These are phyloP conservation scores for Acanthiza pusilla DNA, from an alignment of 2,797 vertebrate species.

Conservation along the genomic window DNA sequence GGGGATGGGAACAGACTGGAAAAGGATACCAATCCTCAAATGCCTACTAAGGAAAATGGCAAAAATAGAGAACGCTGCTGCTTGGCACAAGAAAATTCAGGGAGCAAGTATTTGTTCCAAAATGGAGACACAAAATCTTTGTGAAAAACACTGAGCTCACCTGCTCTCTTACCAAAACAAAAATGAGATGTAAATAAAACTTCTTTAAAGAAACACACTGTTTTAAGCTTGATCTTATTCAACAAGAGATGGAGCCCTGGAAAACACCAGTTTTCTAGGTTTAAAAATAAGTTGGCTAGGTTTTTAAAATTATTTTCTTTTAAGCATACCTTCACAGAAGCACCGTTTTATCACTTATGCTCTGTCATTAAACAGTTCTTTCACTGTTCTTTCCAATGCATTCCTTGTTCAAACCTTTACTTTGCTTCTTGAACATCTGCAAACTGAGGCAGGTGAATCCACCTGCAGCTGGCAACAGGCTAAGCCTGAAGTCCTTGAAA, in stretches of 20 bases:
- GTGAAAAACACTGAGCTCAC: neutral
- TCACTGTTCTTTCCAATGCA: neutral
- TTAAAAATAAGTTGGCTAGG: neutral
- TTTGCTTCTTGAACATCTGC: neutral
- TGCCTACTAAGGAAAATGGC: neutral
- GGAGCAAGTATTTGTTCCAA: neutral
- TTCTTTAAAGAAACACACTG: neutral
- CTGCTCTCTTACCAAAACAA: neutral
- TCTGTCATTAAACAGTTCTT: neutral
- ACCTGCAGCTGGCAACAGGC: neutral
- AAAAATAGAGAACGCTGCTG: neutral
- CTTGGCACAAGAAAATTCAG: neutral
- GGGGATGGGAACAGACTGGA: neutral
- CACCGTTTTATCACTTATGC: neutral
- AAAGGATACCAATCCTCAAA: neutral
- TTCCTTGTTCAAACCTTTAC: neutral
- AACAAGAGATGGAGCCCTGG: neutral
- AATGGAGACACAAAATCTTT: neutral
- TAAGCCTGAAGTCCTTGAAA: neutral
- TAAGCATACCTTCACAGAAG: neutral
- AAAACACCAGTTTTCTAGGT: neutral
- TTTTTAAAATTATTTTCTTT: neutral
- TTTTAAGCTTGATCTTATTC: neutral
- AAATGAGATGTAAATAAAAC: neutral
- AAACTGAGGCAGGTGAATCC: neutral